Conservation (phyloP, 1,140 invertebrate genomes). For the Argopecten irradians region DNA sequence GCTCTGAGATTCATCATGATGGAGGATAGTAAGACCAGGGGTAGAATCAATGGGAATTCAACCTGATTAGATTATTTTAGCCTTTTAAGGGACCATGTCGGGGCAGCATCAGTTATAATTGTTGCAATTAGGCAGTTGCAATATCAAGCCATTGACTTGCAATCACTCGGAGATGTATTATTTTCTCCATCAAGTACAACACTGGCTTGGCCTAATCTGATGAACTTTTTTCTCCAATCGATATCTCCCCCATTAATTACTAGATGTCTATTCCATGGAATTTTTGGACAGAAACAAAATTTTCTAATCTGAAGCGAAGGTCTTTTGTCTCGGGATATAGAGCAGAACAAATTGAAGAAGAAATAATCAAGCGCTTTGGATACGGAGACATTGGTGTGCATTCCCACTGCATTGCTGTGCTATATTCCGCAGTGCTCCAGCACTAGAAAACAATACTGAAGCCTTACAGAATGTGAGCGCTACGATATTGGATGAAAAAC, state of each 20-base stretch:
- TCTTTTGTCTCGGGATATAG: constrained; percentile 26
- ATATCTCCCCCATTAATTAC: constrained; percentile 54
- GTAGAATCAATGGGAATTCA: constrained; percentile 28
- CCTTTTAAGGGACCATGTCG: constrained; percentile 30
- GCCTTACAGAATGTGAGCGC: not conserved
- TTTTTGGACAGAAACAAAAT: constrained; percentile 25
- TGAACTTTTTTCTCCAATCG: constrained; percentile 50
- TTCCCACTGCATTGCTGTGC: not conserved
- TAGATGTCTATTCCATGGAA: constrained; percentile 28
- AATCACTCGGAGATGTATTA: constrained; percentile 41
- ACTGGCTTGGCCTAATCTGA: constrained; percentile 53
- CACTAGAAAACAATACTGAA: constrained; percentile 6
- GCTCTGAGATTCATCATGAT: constrained; percentile 26
- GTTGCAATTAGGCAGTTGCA: constrained; percentile 52
- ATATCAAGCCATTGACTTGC: constrained; percentile 42
- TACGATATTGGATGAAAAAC: constrained; percentile 17
- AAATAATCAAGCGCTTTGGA: constrained; percentile 15
- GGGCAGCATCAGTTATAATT: constrained; percentile 42
- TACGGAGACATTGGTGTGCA: not conserved
- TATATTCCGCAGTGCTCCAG: not conserved
- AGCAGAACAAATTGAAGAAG: constrained; percentile 35
- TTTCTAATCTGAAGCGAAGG: not conserved
- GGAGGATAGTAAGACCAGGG: not conserved
- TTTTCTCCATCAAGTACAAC: constrained; percentile 53
- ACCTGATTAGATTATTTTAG: constrained; percentile 29